Evolutionary conservation across 1,140 invertebrate species (phyloP).

Genomic region (Hypsibius dujardini): DNA sequence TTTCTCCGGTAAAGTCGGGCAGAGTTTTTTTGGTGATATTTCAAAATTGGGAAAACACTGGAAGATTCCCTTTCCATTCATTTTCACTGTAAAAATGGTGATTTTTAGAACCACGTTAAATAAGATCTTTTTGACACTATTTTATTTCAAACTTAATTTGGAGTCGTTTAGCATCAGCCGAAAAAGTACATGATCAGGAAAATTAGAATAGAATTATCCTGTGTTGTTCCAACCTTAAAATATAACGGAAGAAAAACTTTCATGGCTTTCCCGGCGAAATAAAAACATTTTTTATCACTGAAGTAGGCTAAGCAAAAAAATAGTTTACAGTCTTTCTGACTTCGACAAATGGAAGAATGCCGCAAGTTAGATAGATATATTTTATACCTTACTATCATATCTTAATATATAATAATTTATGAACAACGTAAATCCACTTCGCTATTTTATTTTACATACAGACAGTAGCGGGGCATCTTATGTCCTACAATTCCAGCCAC

Average conservation of each 20-base stretch:
- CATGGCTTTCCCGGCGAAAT: not conserved
- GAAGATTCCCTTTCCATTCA: no score
- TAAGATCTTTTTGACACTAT: no score
- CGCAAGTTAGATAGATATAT: not conserved
- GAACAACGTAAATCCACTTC: not conserved
- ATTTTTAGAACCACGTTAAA: no score
- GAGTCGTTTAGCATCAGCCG: no score
- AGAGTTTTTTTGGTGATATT: not conserved
- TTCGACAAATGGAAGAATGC: not conserved
- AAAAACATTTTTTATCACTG: not conserved
- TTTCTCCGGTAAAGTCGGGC: not conserved
- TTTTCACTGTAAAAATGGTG: no score
- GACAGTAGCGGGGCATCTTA: conserved; percentile 47
- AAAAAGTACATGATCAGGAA: no score
- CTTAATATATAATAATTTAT: no score
- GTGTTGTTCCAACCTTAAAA: no score
- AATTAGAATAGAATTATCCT: no score
- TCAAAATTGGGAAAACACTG: not conserved
- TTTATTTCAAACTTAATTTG: no score
- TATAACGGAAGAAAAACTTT: no score
- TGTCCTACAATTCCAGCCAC: conserved; percentile 47
- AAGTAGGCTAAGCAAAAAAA: not conserved
- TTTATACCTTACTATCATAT: not conserved
- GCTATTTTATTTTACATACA: conserved; percentile 33
- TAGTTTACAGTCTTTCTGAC: not conserved